These are phyloP conservation scores for Cerastis rubricosa DNA, from an alignment of 2,888 invertebrate species.

Conservation along the genomic window DNA sequence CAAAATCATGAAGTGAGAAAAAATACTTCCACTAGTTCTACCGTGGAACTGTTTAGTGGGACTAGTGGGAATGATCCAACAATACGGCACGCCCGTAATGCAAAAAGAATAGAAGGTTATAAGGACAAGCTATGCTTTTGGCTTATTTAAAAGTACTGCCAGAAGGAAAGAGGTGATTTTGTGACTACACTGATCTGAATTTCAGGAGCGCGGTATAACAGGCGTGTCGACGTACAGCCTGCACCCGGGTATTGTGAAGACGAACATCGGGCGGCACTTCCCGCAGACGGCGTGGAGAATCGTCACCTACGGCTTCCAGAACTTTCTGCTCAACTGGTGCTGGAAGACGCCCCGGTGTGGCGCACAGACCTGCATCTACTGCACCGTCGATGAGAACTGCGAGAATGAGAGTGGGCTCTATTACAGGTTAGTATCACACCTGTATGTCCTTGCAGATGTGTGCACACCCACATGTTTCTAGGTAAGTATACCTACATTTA, in stretches of 20 bases:
- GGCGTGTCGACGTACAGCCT: conserved; percentile 91
- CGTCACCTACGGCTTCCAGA: conserved; percentile 73
- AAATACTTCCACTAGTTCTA: too few species aligned
- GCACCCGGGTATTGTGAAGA: conserved; percentile 92
- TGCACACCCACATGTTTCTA: not conserved
- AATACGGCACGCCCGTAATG: too few species aligned
- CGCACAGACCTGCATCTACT: conserved; percentile 94
- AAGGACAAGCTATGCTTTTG: not conserved
- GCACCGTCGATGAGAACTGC: conserved; percentile 92
- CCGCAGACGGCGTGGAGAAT: conserved; percentile 70
- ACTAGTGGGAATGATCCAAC: too few species aligned
- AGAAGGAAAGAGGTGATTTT: not conserved
- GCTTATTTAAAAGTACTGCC: not conserved
- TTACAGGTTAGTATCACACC: conserved; percentile 79
- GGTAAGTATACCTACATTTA: not conserved
- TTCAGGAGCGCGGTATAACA: conserved; percentile 76
- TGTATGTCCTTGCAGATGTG: not conserved
- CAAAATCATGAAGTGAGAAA: too few species aligned
- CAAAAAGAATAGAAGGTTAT: too few species aligned
- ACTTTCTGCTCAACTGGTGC: conserved; percentile 80
- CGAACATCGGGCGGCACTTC: conserved; percentile 92
- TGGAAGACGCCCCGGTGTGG: conserved; percentile 92
- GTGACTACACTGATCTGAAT: not conserved
- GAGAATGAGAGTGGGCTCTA: conserved; percentile 90
- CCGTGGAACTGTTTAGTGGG: too few species aligned